Conservation (phyloP, 2,113 vertebrate genomes). For the Zeus faber region DNA sequence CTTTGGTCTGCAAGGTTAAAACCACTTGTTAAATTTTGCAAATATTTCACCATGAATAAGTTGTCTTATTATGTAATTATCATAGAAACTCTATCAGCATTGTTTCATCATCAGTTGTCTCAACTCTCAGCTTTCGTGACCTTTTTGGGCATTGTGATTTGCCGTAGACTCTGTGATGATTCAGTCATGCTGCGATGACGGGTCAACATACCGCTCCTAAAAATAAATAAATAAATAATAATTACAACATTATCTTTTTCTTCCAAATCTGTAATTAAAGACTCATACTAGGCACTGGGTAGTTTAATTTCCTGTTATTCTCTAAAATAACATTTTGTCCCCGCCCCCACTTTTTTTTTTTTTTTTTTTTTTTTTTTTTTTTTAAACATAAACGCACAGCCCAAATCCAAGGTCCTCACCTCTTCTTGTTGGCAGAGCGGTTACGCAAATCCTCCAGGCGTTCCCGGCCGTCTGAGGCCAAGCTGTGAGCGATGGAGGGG, state of each 20-base stretch:
- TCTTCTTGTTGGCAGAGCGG: constrained; percentile 84
- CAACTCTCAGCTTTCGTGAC: constrained; percentile 75
- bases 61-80: background rate
- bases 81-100: background rate
- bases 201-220: constrained; percentile 80
- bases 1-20: background rate
- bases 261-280: too few species aligned
- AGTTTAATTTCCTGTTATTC: too few species aligned
- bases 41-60: background rate
- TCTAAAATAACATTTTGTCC: too few species aligned
- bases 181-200: constrained; percentile 91
- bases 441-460: constrained; percentile 83
- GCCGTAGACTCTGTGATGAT: constrained; percentile 83
- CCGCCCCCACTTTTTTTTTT: too few species aligned
- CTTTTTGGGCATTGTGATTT: constrained; percentile 89
- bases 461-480: constrained; percentile 50
- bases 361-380: too few species aligned
- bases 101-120: background rate
- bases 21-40: too few species aligned
- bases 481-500: constrained; percentile 56
- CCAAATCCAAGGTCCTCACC: constrained; percentile 54
- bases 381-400: too few species aligned
- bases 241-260: too few species aligned
- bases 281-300: too few species aligned
- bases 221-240: constrained; percentile 8